Percentiles rank a stretch among this genome's conserved stretches.
These are phyloP conservation scores for Heliopora coerulea DNA, from an alignment of 92 coral and sea anemone species.

Conservation along the genomic window DNA sequence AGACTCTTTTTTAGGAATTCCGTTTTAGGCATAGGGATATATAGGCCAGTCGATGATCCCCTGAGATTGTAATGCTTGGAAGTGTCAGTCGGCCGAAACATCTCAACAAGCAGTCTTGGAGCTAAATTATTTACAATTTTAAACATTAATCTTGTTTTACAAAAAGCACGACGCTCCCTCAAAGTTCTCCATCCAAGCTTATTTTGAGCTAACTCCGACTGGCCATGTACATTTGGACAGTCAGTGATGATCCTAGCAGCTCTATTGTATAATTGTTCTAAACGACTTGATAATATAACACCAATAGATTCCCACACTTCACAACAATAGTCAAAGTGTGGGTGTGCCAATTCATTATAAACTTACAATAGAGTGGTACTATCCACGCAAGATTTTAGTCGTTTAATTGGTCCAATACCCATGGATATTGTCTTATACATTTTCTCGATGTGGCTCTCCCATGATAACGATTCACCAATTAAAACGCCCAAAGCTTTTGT, in stretches of 20 bases:
- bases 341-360: neutral
- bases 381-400: neutral
- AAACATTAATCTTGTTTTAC: too few relatives aligned
- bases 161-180: too few relatives aligned
- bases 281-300: neutral
- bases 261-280: neutral
- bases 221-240: neutral
- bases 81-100: too few relatives aligned
- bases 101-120: too few relatives aligned
- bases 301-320: neutral
- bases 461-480: neutral
- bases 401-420: neutral
- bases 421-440: neutral
- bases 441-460: neutral
- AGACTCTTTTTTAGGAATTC: too few relatives aligned
- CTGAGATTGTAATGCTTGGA: too few relatives aligned
- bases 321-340: constrained; percentile 4
- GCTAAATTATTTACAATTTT: too few relatives aligned
- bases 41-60: too few relatives aligned
- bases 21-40: too few relatives aligned
- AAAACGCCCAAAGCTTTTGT: neutral
- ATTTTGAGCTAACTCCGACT: neutral
- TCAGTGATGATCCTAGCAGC: neutral
- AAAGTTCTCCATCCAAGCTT: neutral
- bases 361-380: neutral